These are phyloP conservation scores for Hipparchia sbordonii DNA, from an alignment of 2,888 invertebrate species.

Conservation along the genomic window DNA sequence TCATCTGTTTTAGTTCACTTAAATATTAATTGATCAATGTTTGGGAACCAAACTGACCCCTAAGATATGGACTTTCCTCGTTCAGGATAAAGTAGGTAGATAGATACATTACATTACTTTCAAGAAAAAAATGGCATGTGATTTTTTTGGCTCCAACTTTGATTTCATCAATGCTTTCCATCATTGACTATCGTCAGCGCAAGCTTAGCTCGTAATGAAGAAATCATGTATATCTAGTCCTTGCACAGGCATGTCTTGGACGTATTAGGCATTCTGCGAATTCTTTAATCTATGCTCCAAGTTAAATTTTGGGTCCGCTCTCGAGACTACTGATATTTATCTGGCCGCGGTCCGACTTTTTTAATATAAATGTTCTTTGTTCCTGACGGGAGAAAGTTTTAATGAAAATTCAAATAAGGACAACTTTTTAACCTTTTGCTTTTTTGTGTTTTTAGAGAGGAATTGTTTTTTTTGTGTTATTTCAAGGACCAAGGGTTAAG, in stretches of 20 bases:
- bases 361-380: constrained; percentile 84
- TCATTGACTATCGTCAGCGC: too few relatives aligned
- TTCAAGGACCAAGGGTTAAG: constrained; percentile 55
- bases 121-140: too few relatives aligned
- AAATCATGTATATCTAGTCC: too few relatives aligned
- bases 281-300: constrained; percentile 58
- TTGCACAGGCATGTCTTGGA: not conserved
- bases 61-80: too few relatives aligned
- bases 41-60: too few relatives aligned
- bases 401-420: constrained; percentile 81
- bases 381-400: constrained; percentile 79
- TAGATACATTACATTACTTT: too few relatives aligned
- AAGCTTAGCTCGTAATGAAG: too few relatives aligned
- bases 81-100: too few relatives aligned
- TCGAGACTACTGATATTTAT: constrained; percentile 83
- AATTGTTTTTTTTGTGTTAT: constrained; percentile 63
- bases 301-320: constrained; percentile 77
- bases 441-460: constrained; percentile 62
- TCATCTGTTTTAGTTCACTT: too few relatives aligned
- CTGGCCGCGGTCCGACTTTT: constrained; percentile 80
- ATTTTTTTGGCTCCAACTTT: too few relatives aligned
- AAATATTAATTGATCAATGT: too few relatives aligned
- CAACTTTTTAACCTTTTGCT: constrained; percentile 75
- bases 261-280: constrained; percentile 46
- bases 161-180: too few relatives aligned